Evolutionary conservation across 2,888 invertebrate genomes (phyloP).

Genomic region (Pammene aurita): DNA sequence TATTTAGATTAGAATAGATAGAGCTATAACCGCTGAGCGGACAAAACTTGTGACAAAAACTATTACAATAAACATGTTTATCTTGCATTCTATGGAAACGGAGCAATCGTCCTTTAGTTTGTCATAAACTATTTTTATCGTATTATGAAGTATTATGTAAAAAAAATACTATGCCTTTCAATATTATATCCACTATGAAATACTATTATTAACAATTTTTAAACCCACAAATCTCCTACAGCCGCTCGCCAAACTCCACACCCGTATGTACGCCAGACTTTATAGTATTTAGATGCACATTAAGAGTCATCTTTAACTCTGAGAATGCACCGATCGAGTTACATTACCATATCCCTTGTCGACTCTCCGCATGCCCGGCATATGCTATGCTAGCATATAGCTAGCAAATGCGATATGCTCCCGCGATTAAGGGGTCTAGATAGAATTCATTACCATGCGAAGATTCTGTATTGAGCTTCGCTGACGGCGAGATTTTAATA

Average conservation of each 20-base stretch:
- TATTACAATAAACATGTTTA: no score
- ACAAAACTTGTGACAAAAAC: no score
- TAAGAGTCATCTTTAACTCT: constrained; percentile 75
- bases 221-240: not conserved
- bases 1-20: no score
- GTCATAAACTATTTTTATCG: no score
- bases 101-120: no score
- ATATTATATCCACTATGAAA: no score
- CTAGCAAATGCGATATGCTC: constrained; percentile 57
- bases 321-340: constrained; percentile 71
- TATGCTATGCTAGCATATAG: constrained; percentile 37
- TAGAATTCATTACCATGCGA: constrained; percentile 67
- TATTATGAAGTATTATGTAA: no score
- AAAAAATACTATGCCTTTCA: no score
- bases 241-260: constrained; percentile 33
- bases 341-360: constrained; percentile 74
- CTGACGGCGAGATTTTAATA: constrained; percentile 34
- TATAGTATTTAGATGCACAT: constrained; percentile 77
- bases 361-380: constrained; percentile 57
- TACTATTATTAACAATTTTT: not conserved
- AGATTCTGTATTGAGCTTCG: constrained; percentile 50
- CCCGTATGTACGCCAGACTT: constrained; percentile 65
- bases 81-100: no score
- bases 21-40: no score
- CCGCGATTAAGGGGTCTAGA: constrained; percentile 65